phyloP scores from a whole-genome alignment of 53 echinoderm and acorn worm species.

The Holothuria leucospilota region DNA sequence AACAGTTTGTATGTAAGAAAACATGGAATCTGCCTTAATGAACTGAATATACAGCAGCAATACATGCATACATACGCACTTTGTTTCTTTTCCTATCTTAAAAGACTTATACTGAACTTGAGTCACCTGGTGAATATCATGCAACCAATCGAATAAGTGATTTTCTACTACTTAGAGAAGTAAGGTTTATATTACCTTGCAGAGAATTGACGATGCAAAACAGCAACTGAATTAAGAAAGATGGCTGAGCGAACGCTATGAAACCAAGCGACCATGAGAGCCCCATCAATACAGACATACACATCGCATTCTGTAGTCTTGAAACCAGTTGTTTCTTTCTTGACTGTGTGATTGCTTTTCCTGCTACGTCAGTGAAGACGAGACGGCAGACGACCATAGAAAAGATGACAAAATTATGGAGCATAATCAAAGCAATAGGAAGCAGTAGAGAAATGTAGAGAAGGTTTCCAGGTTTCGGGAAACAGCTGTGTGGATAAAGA shows the following conservation, averaged over 20 bases:
- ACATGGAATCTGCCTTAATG: too few relatives aligned
- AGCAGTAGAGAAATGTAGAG: conserved; percentile 39
- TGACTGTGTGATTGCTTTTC: conserved; percentile 59
- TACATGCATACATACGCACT: too few relatives aligned
- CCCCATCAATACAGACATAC: conserved; percentile 57
- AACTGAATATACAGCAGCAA: too few relatives aligned
- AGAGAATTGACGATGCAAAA: conserved; percentile 64
- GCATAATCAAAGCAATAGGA: conserved; percentile 31
- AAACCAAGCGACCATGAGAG: conserved; percentile 63
- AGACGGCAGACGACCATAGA: conserved; percentile 51
- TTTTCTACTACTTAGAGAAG: too few relatives aligned
- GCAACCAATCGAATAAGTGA: too few relatives aligned
- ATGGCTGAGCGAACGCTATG: background rate
- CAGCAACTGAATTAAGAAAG: conserved; percentile 46
- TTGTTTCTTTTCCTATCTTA: too few relatives aligned
- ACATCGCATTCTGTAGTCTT: conserved; percentile 50
- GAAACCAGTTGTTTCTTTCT: conserved; percentile 48
- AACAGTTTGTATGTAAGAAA: too few relatives aligned
- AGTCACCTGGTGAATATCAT: too few relatives aligned
- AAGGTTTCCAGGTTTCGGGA: conserved; percentile 16
- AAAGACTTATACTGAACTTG: too few relatives aligned
- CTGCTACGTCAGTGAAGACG: conserved; percentile 50
- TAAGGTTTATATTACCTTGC: conserved; percentile 46
- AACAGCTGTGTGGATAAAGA: conserved; percentile 40
- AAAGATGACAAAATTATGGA: conserved; percentile 62